Evolutionary conservation across 1,140 invertebrate genomes (phyloP).

Genomic region (Protaetia brevitarsis): DNA sequence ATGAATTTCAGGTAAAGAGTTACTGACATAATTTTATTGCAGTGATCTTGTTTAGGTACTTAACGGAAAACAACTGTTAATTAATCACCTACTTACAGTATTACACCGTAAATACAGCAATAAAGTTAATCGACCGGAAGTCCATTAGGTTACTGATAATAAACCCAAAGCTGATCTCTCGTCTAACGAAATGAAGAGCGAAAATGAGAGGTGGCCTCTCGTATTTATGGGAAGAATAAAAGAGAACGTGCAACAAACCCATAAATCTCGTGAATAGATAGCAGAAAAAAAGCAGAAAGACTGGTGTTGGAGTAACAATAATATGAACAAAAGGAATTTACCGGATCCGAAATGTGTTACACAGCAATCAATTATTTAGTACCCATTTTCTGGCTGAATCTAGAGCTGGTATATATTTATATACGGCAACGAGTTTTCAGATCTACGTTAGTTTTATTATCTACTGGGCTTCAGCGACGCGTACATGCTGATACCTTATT

Average conservation of each 20-base stretch:
- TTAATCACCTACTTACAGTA: neutral
- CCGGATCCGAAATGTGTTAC: slow-evolving; percentile 15
- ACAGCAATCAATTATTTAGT: slow-evolving; percentile 6
- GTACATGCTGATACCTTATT: slow-evolving; percentile 8
- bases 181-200: neutral
- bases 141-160: neutral
- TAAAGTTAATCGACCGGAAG: neutral
- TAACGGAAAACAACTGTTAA: slow-evolving; percentile 1
- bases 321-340: neutral
- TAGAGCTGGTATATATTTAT: neutral
- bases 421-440: slow-evolving; percentile 4
- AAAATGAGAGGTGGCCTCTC: neutral
- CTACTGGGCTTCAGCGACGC: neutral
- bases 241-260: neutral
- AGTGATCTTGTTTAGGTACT: too few species aligned
- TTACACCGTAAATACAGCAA: neutral
- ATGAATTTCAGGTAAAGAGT: too few species aligned
- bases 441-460: slow-evolving; percentile 1
- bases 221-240: slow-evolving; percentile 12
- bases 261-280: neutral
- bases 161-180: neutral
- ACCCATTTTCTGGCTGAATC: neutral
- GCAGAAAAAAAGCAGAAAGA: neutral
- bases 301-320: neutral
- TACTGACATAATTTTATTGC: too few species aligned